phyloP scores from a whole-genome alignment of 1,140 invertebrate species.

The Scylla paramamosain region DNA sequence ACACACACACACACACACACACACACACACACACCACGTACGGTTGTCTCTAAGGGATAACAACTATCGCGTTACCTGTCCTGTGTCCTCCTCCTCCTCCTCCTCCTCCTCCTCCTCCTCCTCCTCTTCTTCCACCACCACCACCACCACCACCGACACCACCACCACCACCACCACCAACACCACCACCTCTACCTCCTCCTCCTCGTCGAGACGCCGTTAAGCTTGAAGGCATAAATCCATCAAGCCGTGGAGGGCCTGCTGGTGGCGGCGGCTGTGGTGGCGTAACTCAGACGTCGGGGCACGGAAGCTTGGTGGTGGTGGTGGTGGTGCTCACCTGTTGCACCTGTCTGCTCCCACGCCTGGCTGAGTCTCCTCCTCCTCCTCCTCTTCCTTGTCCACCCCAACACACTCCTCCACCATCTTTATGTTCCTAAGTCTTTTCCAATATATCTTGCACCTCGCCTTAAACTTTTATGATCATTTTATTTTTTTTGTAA shows the following conservation, averaged over 20 bases:
- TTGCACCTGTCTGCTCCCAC: slow-evolving; percentile 10
- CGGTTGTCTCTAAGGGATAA: too few species aligned
- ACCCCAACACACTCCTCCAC: not conserved
- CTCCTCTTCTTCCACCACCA: too few species aligned
- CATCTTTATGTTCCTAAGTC: not conserved
- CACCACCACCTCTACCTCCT: too few species aligned
- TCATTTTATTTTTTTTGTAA: too few species aligned
- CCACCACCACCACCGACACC: too few species aligned
- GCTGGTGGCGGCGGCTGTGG: not conserved
- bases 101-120: not conserved
- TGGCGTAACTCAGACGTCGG: not conserved
- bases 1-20: too few species aligned
- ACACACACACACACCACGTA: too few species aligned
- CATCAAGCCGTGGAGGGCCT: not conserved
- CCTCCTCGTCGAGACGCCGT: not conserved
- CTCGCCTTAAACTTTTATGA: too few species aligned
- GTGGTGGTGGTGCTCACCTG: not conserved
- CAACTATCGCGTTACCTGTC: too few species aligned
- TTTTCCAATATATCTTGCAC: too few species aligned
- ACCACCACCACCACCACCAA: too few species aligned
- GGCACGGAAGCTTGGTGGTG: not conserved
- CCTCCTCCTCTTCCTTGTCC: not conserved
- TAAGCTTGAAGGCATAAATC: not conserved
- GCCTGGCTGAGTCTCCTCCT: not conserved
- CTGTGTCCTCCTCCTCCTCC: not conserved